Evolutionary conservation across 2,888 invertebrate genomes (phyloP).

Genomic region (Meta bourneti): DNA sequence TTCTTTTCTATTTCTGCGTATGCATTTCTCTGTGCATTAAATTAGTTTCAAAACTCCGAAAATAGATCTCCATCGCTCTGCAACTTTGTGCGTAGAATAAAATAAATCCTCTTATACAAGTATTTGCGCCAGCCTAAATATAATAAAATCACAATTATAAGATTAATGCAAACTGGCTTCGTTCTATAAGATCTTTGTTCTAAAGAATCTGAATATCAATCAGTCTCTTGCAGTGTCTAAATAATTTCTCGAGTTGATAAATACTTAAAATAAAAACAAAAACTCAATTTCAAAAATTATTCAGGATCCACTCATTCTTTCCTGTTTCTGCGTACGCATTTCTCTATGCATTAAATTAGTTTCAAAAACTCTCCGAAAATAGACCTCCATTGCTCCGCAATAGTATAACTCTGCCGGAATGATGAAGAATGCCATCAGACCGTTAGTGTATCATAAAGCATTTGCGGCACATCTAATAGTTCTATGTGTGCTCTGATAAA

Average conservation of each 20-base stretch:
- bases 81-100: no score
- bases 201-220: no score
- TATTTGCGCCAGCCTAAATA: constrained; percentile 21
- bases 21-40: neutral
- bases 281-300: neutral
- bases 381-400: neutral
- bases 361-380: neutral
- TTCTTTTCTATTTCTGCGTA: neutral
- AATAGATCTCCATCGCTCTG: neutral
- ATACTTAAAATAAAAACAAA: neutral
- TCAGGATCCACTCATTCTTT: neutral
- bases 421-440: constrained; percentile 9
- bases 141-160: no score
- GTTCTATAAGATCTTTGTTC: no score
- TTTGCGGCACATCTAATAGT: constrained; percentile 27
- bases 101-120: constrained; percentile 16
- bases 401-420: neutral
- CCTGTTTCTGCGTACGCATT: neutral
- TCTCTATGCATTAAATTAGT: neutral
- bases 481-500: neutral
- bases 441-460: constrained; percentile 34
- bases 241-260: no score
- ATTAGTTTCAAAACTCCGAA: neutral
- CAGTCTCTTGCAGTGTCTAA: no score
- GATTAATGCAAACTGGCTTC: no score